Percentiles rank a stretch among this genome's conserved stretches.
These are phyloP conservation scores for Drosophila neonasuta DNA, from an alignment of 2,888 invertebrate genomes.

Conservation along the genomic window DNA sequence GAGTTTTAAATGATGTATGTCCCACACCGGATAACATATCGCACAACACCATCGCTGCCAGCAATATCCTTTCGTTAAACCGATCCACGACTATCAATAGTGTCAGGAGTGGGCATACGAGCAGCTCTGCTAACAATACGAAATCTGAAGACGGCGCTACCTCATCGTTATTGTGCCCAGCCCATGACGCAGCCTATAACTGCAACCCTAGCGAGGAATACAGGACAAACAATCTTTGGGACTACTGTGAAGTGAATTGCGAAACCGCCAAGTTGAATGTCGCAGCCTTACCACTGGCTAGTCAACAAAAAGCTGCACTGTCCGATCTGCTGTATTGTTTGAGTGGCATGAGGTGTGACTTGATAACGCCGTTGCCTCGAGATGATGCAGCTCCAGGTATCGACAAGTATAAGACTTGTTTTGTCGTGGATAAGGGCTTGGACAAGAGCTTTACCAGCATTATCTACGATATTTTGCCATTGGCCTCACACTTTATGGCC, in stretches of 20 bases:
- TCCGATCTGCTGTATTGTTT: constrained; percentile 7
- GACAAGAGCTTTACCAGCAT: constrained; percentile 86
- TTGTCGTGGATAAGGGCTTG: constrained; percentile 87
- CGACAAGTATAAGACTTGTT: constrained; percentile 83
- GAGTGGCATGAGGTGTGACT: not conserved
- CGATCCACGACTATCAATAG: not conserved
- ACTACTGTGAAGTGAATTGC: not conserved
- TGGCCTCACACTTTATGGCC: constrained; percentile 94
- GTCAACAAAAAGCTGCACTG: not conserved
- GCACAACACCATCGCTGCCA: not conserved
- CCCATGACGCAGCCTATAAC: too few relatives aligned
- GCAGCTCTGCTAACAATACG: not conserved
- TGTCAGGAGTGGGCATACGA: not conserved
- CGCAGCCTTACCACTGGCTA: not conserved
- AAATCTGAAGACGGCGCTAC: not conserved
- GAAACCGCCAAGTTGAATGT: too few relatives aligned
- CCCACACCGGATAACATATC: not conserved
- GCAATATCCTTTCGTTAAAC: not conserved
- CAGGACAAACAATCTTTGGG: constrained; percentile 5
- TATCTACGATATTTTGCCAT: constrained; percentile 86
- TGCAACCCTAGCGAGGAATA: not conserved
- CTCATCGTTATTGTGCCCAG: not conserved
- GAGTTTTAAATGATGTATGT: not conserved
- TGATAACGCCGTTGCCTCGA: not conserved
- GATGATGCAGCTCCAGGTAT: not conserved